These are phyloP conservation scores for Chaetodon trifascialis DNA, from an alignment of 2,113 vertebrate species.

Conservation along the genomic window DNA sequence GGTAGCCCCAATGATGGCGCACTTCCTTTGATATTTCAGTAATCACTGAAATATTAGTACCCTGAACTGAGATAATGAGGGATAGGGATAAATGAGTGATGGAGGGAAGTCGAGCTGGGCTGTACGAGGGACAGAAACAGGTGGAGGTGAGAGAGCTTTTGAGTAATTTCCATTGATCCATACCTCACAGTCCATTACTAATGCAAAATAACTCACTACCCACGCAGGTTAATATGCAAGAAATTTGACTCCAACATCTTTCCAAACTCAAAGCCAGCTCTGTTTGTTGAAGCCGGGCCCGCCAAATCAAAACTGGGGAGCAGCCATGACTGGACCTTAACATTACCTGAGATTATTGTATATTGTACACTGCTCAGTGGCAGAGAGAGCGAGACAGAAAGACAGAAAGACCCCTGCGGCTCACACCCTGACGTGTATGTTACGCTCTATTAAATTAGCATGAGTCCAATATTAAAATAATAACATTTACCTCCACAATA, in stretches of 20 bases:
- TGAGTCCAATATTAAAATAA: conserved; percentile 86
- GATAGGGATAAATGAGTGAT: conserved; percentile 71
- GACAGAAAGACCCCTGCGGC: conserved; percentile 74
- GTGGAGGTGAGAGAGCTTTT: not conserved
- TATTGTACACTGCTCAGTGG: conserved; percentile 53
- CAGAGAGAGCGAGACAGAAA: conserved; percentile 36
- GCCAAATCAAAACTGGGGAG: conserved; percentile 45
- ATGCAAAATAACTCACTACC: not conserved
- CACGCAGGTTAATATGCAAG: not conserved
- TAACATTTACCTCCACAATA: conserved; percentile 86
- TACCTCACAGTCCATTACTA: not conserved
- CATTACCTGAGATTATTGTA: conserved; percentile 61
- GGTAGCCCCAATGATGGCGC: conserved; percentile 86
- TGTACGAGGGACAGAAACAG: not conserved
- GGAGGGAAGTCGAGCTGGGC: not conserved
- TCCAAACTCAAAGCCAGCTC: not conserved
- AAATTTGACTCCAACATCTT: not conserved
- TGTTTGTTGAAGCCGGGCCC: not conserved
- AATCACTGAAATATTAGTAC: conserved; percentile 94
- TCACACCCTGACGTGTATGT: conserved; percentile 75
- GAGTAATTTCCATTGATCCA: not conserved
- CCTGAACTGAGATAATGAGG: conserved; percentile 90
- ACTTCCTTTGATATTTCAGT: conserved; percentile 94
- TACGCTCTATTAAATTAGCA: conserved; percentile 86
- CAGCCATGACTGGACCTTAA: conserved; percentile 38